A percentile compares a stretch with the other conserved stretches of the same genome.
Conservation (phyloP, 2,888 invertebrate genomes). For the Augochlorella aurata region DNA sequence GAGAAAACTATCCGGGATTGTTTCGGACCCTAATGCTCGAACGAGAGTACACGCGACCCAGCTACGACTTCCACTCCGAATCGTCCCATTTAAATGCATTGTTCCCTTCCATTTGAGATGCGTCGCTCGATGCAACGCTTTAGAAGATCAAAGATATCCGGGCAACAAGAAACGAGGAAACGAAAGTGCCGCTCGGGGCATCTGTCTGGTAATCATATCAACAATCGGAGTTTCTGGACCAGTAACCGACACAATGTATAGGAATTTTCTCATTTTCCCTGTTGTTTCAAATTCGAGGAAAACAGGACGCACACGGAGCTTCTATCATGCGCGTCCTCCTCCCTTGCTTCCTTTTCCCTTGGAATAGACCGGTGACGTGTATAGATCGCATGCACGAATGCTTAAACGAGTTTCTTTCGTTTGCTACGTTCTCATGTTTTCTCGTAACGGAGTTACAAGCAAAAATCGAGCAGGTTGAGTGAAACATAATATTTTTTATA, state of each 20-base stretch:
- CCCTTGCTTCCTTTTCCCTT: not conserved
- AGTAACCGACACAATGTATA: constrained; percentile 25
- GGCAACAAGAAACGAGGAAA: constrained; percentile 44
- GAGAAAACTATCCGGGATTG: constrained; percentile 46
- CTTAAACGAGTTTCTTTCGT: not conserved
- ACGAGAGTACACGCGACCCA: constrained; percentile 44
- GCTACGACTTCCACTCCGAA: constrained; percentile 49
- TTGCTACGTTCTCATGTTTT: too few relatives aligned
- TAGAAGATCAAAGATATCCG: constrained; percentile 56
- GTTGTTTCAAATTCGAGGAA: not conserved
- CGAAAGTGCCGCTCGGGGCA: constrained; percentile 52
- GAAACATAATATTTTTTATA: too few relatives aligned
- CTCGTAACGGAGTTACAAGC: too few relatives aligned
- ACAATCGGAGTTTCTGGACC: constrained; percentile 40
- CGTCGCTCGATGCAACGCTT: constrained; percentile 58
- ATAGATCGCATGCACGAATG: not conserved
- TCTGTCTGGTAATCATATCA: constrained; percentile 58
- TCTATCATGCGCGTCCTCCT: not conserved
- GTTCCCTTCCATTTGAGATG: constrained; percentile 58
- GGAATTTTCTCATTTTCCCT: constrained; percentile 16
- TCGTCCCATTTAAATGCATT: constrained; percentile 61
- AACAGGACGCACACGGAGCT: not conserved
- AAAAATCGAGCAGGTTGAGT: too few relatives aligned
- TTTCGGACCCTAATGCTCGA: constrained; percentile 45
- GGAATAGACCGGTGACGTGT: not conserved